Evolutionary conservation across 2,113 vertebrate genomes (phyloP).

Genomic region (Trematocara marginatum): DNA sequence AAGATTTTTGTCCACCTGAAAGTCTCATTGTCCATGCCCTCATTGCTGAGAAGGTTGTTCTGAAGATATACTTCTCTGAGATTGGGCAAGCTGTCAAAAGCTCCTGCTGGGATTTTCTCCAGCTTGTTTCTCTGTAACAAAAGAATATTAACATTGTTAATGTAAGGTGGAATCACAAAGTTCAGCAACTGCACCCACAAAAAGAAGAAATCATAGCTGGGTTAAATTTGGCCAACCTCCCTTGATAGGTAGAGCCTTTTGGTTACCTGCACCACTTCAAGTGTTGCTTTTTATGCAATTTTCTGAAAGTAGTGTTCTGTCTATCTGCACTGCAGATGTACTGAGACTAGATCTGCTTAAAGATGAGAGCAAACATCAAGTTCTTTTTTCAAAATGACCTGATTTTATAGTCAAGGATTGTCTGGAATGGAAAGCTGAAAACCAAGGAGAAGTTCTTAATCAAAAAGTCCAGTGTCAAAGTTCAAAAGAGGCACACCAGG

Average conservation of each 20-base stretch:
- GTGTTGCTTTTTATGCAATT: not conserved
- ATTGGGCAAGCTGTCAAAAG: conserved; percentile 80
- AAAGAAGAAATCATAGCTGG: not conserved
- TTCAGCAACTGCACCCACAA: not conserved
- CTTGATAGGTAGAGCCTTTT: not conserved
- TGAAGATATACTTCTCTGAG: conserved; percentile 93
- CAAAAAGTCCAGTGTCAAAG: not conserved
- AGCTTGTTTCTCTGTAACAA: conserved; percentile 86
- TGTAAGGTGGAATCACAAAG: not conserved
- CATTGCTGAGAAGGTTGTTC: conserved; percentile 89
- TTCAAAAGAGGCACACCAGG: not conserved
- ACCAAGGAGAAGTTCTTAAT: not conserved
- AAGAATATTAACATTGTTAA: not conserved
- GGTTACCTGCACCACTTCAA: not conserved
- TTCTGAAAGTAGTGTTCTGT: not conserved
- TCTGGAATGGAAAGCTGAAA: not conserved
- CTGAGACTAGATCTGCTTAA: not conserved
- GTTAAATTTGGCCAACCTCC: not conserved
- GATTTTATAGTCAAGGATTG: not conserved
- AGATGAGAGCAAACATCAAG: not conserved
- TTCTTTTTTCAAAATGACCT: not conserved
- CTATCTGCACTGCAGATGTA: not conserved
- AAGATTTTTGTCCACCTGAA: conserved; percentile 78
- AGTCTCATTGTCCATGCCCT: conserved; percentile 90
- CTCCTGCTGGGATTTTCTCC: conserved; percentile 88